These are phyloP conservation scores for Nemurella pictetii DNA, from an alignment of 2,888 invertebrate genomes.

Conservation along the genomic window DNA sequence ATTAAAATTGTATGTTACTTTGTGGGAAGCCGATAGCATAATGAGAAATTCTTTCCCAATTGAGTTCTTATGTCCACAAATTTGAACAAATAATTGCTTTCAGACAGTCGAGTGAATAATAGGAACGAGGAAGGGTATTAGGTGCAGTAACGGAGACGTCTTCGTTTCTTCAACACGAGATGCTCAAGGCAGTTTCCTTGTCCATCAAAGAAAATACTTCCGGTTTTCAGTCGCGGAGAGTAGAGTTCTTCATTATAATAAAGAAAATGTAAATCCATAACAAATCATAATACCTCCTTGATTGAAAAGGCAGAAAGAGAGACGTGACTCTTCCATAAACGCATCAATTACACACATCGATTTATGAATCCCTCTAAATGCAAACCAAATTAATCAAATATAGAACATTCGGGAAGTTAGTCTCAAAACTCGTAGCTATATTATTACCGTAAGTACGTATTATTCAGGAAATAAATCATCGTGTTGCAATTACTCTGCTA, in stretches of 20 bases:
- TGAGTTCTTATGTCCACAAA: background rate
- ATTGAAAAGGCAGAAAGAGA: background rate
- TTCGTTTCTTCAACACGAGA: background rate
- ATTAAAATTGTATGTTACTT: background rate
- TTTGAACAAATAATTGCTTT: background rate
- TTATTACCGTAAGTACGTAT: background rate
- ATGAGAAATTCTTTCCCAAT: background rate
- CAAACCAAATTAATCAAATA: background rate
- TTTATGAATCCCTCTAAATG: no score
- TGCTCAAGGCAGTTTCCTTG: background rate
- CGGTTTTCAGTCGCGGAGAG: background rate
- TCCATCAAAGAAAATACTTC: background rate
- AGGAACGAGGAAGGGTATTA: no score
- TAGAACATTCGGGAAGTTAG: background rate
- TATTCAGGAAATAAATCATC: background rate
- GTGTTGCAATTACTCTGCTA: background rate
- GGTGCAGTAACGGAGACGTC: background rate
- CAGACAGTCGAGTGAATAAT: no score
- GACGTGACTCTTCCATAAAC: background rate
- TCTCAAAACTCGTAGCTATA: background rate
- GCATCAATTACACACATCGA: background rate
- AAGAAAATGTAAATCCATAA: background rate
- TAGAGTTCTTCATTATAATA: background rate
- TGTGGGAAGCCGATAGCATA: background rate
- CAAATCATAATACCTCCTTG: background rate